Percentiles rank a stretch among this genome's conserved stretches.
Conservation (phyloP, 2,888 invertebrate species). For the Cryptophagus acutangulus region DNA sequence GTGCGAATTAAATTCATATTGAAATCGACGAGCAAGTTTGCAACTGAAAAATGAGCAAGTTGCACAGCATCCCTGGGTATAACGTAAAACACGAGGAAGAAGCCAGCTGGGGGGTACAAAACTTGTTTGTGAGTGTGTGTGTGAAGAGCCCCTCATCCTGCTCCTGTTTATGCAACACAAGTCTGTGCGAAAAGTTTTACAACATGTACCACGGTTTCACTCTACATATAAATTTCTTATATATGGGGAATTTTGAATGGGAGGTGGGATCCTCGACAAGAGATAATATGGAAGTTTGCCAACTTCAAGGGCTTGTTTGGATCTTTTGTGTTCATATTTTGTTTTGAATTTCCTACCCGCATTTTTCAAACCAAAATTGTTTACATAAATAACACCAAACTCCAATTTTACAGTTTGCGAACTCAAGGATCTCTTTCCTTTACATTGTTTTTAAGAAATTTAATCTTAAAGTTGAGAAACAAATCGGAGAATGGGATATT, state of each 20-base stretch:
- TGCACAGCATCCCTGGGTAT: slow-evolving; percentile 24
- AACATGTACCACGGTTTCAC: slow-evolving; percentile 43
- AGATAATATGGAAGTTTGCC: slow-evolving; percentile 35
- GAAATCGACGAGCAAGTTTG: slow-evolving; percentile 39
- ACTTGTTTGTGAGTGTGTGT: slow-evolving; percentile 16
- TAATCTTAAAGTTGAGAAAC: too few relatives aligned
- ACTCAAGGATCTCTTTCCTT: too few relatives aligned
- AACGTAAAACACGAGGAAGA: slow-evolving; percentile 37
- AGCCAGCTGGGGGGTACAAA: slow-evolving; percentile 40
- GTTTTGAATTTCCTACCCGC: too few relatives aligned
- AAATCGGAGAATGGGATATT: too few relatives aligned
- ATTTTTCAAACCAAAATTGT: too few relatives aligned
- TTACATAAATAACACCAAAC: too few relatives aligned
- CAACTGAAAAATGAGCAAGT: slow-evolving; percentile 41
- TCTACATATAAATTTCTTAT: slow-evolving; percentile 43
- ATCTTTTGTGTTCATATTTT: too few relatives aligned
- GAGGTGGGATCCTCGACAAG: slow-evolving; percentile 31
- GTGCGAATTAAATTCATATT: slow-evolving; percentile 33
- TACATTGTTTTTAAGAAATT: too few relatives aligned
- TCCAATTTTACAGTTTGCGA: too few relatives aligned
- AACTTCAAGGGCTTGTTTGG: slow-evolving; percentile 29
- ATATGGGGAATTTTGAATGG: slow-evolving; percentile 42
- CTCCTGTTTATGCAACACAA: slow-evolving; percentile 37
- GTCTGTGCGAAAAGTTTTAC: slow-evolving; percentile 42
- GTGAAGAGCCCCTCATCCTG: slow-evolving; percentile 7